phyloP scores from a whole-genome alignment of 1,140 invertebrate species.

The Eupeodes corollae region DNA sequence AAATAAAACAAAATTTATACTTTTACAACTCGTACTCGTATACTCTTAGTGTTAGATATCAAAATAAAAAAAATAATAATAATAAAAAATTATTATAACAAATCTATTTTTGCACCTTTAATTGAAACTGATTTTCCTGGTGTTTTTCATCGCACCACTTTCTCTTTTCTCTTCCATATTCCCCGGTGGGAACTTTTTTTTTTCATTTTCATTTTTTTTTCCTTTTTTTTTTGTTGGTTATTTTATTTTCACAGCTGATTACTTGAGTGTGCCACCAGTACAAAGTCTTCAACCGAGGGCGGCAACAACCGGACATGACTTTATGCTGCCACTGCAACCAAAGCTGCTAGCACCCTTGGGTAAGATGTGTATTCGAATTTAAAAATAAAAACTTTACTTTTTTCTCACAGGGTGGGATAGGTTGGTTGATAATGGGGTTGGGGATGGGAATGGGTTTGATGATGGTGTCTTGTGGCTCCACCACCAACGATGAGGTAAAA shows the following conservation, averaged over 20 bases:
- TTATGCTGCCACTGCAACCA: conserved; percentile 52
- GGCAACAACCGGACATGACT: conserved; percentile 52
- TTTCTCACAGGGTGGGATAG: conserved; percentile 14
- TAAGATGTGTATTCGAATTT: conserved; percentile 11
- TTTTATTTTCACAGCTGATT: conserved; percentile 21
- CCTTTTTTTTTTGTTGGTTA: not conserved
- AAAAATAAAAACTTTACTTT: conserved; percentile 2
- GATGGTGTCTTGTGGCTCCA: conserved; percentile 12
- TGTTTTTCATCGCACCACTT: too few species aligned
- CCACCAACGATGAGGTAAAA: conserved; percentile 8
- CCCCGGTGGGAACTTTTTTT: not conserved
- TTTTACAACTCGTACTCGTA: too few species aligned
- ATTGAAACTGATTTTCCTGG: too few species aligned
- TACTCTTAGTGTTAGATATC: too few species aligned
- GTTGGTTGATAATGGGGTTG: conserved; percentile 7
- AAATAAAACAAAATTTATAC: too few species aligned
- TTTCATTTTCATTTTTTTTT: not conserved
- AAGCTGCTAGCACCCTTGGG: conserved; percentile 42
- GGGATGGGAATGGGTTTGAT: not conserved
- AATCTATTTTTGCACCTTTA: too few species aligned
- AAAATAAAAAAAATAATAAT: too few species aligned
- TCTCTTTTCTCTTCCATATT: too few species aligned
- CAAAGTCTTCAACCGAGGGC: conserved; percentile 48
- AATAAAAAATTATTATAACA: too few species aligned
- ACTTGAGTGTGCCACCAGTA: conserved; percentile 31